Percentiles rank a stretch among this genome's conserved stretches.
These are phyloP conservation scores for Sitophilus oryzae DNA, from an alignment of 1,140 invertebrate genomes.

Conservation along the genomic window DNA sequence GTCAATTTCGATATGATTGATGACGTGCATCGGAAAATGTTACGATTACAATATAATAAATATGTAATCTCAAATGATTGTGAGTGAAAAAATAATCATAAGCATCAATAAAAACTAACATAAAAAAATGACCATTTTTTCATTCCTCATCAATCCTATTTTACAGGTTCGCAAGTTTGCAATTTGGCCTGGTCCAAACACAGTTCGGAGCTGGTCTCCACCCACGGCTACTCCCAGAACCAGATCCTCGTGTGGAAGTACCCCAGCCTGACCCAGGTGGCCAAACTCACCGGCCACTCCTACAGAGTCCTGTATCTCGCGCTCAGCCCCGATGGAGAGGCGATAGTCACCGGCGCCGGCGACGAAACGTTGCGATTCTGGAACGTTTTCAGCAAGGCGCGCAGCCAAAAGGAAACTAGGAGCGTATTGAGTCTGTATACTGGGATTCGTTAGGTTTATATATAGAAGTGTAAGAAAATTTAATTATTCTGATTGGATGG, in stretches of 20 bases:
- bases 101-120: no score
- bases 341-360: conserved; percentile 98
- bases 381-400: conserved; percentile 98
- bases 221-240: conserved; percentile 99
- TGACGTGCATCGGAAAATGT: no score
- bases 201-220: conserved; percentile 95
- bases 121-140: no score
- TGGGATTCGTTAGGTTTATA: conserved; percentile 59
- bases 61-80: no score
- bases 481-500: no score
- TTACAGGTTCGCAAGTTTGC: conserved; percentile 89
- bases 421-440: conserved; percentile 96
- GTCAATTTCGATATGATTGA: no score
- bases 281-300: conserved; percentile 96
- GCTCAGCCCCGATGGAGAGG: conserved; percentile 97
- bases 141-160: background rate
- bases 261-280: conserved; percentile 92
- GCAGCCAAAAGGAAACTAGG: conserved; percentile 92
- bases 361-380: conserved; percentile 98
- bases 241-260: conserved; percentile 99
- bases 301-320: conserved; percentile 96
- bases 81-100: no score
- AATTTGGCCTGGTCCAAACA: conserved; percentile 99
- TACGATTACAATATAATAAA: no score
- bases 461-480: no score